Evolutionary conservation across 2,888 invertebrate species (phyloP).

Genomic region (Elysia crispata): DNA sequence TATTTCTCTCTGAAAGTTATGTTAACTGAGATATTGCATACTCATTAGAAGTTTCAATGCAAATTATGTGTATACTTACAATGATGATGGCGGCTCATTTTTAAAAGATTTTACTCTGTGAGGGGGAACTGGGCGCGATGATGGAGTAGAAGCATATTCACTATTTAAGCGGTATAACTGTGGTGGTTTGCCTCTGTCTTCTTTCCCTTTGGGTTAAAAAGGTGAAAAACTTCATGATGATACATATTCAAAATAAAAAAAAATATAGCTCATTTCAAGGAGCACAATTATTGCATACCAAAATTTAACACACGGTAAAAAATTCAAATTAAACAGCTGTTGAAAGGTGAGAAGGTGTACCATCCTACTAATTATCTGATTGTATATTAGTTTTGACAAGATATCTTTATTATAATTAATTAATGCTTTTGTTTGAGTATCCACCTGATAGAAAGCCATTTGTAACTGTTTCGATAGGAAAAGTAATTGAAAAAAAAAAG

Average conservation of each 20-base stretch:
- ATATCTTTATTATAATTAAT: too few species aligned
- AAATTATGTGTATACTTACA: constrained; percentile 33
- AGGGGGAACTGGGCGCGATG: constrained; percentile 57
- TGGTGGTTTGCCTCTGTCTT: constrained; percentile 37
- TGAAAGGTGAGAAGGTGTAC: too few species aligned
- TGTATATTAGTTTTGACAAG: too few species aligned
- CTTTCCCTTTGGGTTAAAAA: constrained; percentile 30
- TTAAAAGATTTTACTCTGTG: constrained; percentile 44
- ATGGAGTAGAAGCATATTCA: constrained; percentile 66
- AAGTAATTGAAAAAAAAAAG: too few species aligned
- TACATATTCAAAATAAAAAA: neutral
- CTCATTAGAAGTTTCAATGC: too few species aligned
- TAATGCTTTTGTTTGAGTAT: too few species aligned
- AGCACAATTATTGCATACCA: neutral
- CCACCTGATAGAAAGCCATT: too few species aligned
- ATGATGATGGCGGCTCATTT: constrained; percentile 37
- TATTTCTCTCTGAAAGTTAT: too few species aligned
- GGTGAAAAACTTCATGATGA: neutral
- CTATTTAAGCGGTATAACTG: constrained; percentile 69
- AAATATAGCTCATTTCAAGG: neutral
- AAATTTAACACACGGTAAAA: neutral
- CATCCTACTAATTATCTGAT: too few species aligned
- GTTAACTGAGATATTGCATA: neutral
- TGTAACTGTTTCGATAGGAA: too few species aligned
- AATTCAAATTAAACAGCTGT: too few species aligned